These are phyloP conservation scores for Balearica regulorum DNA, from an alignment of 2,797 vertebrate genomes.

Conservation along the genomic window DNA sequence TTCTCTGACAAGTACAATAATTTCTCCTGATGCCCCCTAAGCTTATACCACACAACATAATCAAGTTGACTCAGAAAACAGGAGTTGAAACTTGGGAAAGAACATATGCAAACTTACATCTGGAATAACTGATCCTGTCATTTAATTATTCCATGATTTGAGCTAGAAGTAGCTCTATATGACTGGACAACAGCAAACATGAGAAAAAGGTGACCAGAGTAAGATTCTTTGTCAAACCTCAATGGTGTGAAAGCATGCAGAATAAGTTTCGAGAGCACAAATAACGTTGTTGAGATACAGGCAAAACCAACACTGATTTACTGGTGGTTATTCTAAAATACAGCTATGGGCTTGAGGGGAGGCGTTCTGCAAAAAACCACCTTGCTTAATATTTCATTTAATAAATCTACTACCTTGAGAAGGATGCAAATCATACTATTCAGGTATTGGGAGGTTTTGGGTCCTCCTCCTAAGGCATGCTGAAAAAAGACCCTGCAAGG, in stretches of 20 bases:
- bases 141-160: neutral
- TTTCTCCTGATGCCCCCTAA: neutral
- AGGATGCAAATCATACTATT: neutral
- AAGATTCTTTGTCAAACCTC: neutral
- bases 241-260: neutral
- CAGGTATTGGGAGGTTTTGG: neutral
- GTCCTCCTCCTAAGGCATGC: neutral
- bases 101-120: neutral
- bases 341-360: neutral
- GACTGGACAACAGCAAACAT: neutral
- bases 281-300: neutral
- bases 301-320: neutral
- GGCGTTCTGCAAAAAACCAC: neutral
- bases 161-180: neutral
- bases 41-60: neutral
- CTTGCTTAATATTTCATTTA: neutral
- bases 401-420: neutral
- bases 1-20: constrained; percentile 4
- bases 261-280: neutral
- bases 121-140: neutral
- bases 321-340: neutral
- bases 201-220: neutral
- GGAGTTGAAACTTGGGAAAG: neutral
- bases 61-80: neutral
- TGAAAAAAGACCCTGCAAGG: neutral